Evolutionary conservation across 2,888 invertebrate genomes (phyloP), one percentile per base, ranked within the genome.

Genomic region (Aporophyla lueneburgensis): DNA sequence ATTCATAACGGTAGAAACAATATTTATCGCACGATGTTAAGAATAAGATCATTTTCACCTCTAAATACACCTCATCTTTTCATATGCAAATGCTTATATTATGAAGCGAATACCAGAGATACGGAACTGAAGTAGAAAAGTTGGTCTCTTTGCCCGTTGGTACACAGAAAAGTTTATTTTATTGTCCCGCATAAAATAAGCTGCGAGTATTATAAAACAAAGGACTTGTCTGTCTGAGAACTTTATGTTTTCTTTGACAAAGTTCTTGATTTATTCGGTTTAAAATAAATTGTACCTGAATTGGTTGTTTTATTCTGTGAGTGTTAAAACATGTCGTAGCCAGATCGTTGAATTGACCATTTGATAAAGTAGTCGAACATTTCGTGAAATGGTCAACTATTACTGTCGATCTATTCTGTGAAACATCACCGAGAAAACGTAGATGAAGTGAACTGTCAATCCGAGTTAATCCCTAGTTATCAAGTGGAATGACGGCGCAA

Each of bases 91-190:
- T 88, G 27, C 67, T 81, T 78, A 75, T 83, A 85, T 84, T 81
- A 86, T 80, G 51, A 84, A 67, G 74, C 74, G 66, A 61, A 76
- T 61, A 75, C 71, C 63, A 56, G 40, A 54, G 67, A 59, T 69
- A 53, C 78, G 78, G 65, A 69, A 69, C 71, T 72, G 40, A 54
- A 75, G 84, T 76, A 76, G 59, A 76, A 77, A 87, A 88, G 76
- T 88, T 86, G 27, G 71, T 76, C 79, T 74, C 79, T 83, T 84
- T 82, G 75, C 80, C 77, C 74, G 82, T 27, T 43, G 65, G 59
- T 84, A 83, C 81, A 87, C 81, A 76, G 82, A 75, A 88, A 67
- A 89, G 84, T 89, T 89, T 86, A 87, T 90, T 90, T 87, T 90
- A 89, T 81, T 86, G 88, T 88, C 79, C 71, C 77, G 53, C 69